These are phyloP conservation scores for Mus spicilegus DNA, from an alignment of 2,113 vertebrate species.

Conservation along the genomic window DNA sequence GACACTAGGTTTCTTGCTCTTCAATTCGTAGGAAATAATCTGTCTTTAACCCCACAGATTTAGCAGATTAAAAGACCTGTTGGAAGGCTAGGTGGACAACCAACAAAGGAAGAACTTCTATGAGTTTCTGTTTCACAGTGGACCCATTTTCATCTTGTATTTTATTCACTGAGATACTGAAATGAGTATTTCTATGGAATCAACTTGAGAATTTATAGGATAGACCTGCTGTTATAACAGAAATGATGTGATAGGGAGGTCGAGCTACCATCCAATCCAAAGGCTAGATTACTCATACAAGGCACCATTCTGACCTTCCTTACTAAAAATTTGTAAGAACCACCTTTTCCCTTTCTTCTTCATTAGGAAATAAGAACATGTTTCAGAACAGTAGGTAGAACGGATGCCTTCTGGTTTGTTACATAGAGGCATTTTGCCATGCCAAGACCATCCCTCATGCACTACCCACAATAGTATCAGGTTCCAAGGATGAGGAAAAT, in stretches of 20 bases:
- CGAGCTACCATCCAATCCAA: neutral
- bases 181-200: neutral
- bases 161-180: neutral
- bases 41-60: neutral
- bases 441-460: accelerated
- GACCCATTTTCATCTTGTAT: neutral
- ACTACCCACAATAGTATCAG: neutral
- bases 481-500: neutral
- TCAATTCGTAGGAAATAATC: neutral
- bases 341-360: neutral
- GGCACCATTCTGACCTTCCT: neutral
- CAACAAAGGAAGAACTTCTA: neutral
- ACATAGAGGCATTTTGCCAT: neutral
- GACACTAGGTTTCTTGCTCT: neutral
- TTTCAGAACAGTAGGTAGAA: neutral
- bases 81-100: neutral
- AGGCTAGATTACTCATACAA: too few relatives aligned
- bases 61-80: neutral
- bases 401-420: neutral
- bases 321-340: neutral
- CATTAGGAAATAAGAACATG: neutral
- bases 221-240: neutral
- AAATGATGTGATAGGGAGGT: neutral
- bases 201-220: neutral
- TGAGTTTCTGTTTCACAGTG: neutral